A percentile compares a stretch with the other conserved stretches of the same genome.
Conservation (phyloP, 2,113 vertebrate genomes). For the Limanda limanda region DNA sequence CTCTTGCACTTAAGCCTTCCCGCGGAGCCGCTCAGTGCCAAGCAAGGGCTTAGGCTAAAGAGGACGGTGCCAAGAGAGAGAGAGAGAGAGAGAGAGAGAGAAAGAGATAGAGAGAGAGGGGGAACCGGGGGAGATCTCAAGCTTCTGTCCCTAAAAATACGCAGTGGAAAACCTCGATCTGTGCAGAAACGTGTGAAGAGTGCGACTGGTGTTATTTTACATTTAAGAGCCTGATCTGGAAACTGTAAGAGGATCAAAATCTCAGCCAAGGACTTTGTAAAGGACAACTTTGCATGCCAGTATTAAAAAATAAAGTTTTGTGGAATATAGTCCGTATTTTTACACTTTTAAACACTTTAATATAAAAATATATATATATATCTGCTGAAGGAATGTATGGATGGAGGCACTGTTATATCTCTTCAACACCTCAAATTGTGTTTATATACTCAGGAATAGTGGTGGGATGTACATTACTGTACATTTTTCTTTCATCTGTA, state of each 20-base stretch:
- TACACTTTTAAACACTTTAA: no score
- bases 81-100: background rate
- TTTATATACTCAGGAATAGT: no score
- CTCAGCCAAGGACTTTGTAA: background rate
- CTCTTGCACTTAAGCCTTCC: constrained; percentile 44
- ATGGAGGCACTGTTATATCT: no score
- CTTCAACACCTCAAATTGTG: background rate
- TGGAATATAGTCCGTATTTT: background rate
- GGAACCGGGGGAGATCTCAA: constrained; percentile 31
- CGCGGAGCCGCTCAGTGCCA: constrained; percentile 40
- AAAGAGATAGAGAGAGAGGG: constrained; percentile 11
- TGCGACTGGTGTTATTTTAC: constrained; percentile 13
- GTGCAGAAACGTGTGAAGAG: constrained; percentile 18
- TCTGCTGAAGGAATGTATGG: no score
- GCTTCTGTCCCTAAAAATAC: constrained; percentile 59
- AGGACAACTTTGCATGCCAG: background rate
- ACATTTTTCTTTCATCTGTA: no score
- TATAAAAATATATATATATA: no score
- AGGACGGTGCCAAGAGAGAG: constrained; percentile 41
- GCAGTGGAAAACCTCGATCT: constrained; percentile 9
- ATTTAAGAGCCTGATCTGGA: constrained; percentile 29
- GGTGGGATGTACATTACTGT: no score
- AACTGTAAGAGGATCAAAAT: constrained; percentile 33
- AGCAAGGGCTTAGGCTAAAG: constrained; percentile 50
- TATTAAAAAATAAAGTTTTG: background rate